Percentiles rank a stretch among this genome's conserved stretches.
Evolutionary conservation across 2,888 invertebrate genomes (phyloP).

Genomic region (Drosophila antonietae): DNA sequence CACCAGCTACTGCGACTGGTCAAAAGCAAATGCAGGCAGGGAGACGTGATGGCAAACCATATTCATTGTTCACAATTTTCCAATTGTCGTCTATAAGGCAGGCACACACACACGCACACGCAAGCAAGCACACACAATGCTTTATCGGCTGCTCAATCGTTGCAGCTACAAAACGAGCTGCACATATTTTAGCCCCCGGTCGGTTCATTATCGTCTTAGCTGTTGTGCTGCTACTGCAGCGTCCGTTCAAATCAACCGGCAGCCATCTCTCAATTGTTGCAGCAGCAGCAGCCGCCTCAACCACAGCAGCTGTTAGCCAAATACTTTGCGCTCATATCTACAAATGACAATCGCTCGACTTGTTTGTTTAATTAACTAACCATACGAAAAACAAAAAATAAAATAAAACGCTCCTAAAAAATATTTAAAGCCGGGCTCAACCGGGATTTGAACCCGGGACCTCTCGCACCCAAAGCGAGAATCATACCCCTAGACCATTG

Average conservation of each 20-base stretch:
- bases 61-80: slow-evolving; percentile 76
- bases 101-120: slow-evolving; percentile 18
- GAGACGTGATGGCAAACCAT: slow-evolving; percentile 23
- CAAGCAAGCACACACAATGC: slow-evolving; percentile 23
- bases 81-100: slow-evolving; percentile 73
- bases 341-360: slow-evolving; percentile 54
- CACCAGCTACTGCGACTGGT: slow-evolving; percentile 44
- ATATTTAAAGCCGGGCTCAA: slow-evolving; percentile 76
- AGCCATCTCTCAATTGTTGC: slow-evolving; percentile 58
- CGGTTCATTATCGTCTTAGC: slow-evolving; percentile 59
- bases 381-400: neutral
- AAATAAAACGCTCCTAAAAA: slow-evolving; percentile 12
- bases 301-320: slow-evolving; percentile 39
- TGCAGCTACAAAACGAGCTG: slow-evolving; percentile 61
- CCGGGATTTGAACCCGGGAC: slow-evolving; percentile 85
- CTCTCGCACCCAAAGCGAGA: slow-evolving; percentile 85
- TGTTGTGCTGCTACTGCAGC: slow-evolving; percentile 22
- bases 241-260: slow-evolving; percentile 54
- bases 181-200: slow-evolving; percentile 46
- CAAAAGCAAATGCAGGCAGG: slow-evolving; percentile 23
- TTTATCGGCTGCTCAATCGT: slow-evolving; percentile 66
- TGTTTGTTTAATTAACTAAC: slow-evolving; percentile 67
- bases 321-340: slow-evolving; percentile 55
- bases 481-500: slow-evolving; percentile 85
- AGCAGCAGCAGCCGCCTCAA: neutral